Base-by-base conservation (phyloP, 2,113 vertebrate genomes). In the Paramisgurnus dabryanus region DNA sequence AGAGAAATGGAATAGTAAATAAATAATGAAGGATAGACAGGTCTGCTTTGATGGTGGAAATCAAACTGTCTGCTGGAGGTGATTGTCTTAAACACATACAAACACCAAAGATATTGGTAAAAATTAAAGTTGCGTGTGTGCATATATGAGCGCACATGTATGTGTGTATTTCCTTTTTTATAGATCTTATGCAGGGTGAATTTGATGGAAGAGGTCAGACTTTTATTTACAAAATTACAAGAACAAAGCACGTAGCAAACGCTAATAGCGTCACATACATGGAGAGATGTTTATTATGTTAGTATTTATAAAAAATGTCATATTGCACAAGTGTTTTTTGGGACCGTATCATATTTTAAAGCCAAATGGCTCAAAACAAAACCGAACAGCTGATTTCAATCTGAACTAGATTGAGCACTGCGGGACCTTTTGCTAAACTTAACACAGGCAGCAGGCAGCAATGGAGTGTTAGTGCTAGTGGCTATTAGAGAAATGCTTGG, bases 21-120 rank as follows among this genome's bases (percentile, higher is more conserved):
- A 76, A 85, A 85, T 84, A 67, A 85, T 85, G 82, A 87, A 79
- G 80, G 74, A 39, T 78, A 61, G 80, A 84, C 72, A 47, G 66
- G 55, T 78, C 34, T 78, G 82, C 72, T 76, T 75, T 78, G 80
- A 78, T 67, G 66, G 68, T 82, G 83, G 79, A 83, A 85, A 82
- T 82, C 68, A 80, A 80, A 77, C 73, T 61, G 67, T 80, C 79
- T 79, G 76, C 50, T 40, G 77, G 40, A 39, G 17, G n/a, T 76
- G 75, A 83, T 81, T 71, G 70, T 66, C 63, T 74, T 78, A 79
- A 58, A 74, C 49, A 49, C 70, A 45, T 57, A 81, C 66, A 58
- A 77, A 57, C 74, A 66, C 68, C 61, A 64, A 39, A 45, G 65
- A 72, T 74, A 58, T 43, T 75, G 71, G 82, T 79, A 74, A 73